These are phyloP conservation scores for Hypomesus transpacificus DNA, from an alignment of 2,113 vertebrate genomes.

Conservation along the genomic window DNA sequence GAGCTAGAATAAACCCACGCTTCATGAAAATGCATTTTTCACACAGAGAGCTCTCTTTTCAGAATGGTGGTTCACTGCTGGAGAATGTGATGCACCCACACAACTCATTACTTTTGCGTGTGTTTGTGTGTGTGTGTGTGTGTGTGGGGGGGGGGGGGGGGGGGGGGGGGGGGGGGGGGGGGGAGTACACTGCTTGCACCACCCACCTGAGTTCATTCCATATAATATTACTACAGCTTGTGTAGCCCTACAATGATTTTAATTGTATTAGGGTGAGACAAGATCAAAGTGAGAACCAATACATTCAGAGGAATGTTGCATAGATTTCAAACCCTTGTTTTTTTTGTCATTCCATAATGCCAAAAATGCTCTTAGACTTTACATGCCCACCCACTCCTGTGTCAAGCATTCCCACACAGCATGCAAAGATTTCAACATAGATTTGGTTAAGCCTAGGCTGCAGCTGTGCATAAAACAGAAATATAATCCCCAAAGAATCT, in stretches of 20 bases:
- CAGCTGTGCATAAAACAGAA: slow-evolving; percentile 64
- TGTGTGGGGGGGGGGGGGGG: not conserved
- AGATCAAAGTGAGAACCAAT: too few species aligned
- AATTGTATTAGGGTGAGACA: not conserved
- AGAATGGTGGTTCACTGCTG: slow-evolving; percentile 47
- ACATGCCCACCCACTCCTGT: not conserved
- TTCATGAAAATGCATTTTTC: slow-evolving; percentile 62
- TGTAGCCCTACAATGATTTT: not conserved
- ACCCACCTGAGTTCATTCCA: slow-evolving; percentile 18
- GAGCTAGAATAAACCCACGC: slow-evolving; percentile 55
- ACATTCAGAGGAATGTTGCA: too few species aligned
- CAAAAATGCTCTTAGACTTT: not conserved
- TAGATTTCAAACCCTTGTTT: not conserved
- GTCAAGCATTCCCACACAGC: slow-evolving; percentile 25
- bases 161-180: slow-evolving; percentile 20
- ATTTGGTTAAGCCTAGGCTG: slow-evolving; percentile 54
- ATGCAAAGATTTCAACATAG: not conserved
- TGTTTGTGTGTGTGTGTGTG: slow-evolving; percentile 32
- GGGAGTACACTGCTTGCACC: slow-evolving; percentile 32
- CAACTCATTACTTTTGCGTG: slow-evolving; percentile 32
- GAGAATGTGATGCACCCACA: slow-evolving; percentile 59
- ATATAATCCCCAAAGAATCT: slow-evolving; percentile 61
- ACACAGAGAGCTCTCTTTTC: slow-evolving; percentile 58
- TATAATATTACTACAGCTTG: not conserved
- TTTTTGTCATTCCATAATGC: not conserved